phyloP scores from a whole-genome alignment of 2,888 invertebrate genomes.

The Agrotis ipsilon region DNA sequence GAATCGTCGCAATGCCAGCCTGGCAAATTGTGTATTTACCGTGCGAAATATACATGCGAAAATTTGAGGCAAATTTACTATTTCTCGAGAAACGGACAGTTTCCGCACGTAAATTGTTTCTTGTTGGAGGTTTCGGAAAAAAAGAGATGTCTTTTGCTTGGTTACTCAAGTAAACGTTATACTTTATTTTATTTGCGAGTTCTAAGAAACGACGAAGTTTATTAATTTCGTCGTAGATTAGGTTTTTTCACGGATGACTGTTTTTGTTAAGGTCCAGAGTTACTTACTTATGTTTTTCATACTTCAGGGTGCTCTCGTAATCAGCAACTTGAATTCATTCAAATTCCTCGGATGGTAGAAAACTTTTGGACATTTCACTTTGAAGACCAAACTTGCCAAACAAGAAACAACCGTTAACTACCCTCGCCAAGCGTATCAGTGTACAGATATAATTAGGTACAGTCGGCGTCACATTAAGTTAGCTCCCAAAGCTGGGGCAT shows the following conservation, averaged over 20 bases:
- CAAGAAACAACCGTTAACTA: slow-evolving; percentile 34
- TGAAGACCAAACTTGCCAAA: slow-evolving; percentile 24
- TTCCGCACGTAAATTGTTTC: slow-evolving; percentile 2
- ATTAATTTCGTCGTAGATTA: slow-evolving; percentile 15
- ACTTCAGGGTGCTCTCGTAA: neutral
- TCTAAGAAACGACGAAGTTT: slow-evolving; percentile 8
- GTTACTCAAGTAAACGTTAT: slow-evolving; percentile 2
- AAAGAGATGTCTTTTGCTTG: slow-evolving; percentile 1
- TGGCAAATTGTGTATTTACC: slow-evolving; percentile 58
- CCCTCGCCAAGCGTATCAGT: slow-evolving; percentile 24
- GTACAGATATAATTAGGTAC: slow-evolving; percentile 51
- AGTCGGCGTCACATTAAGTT: slow-evolving; percentile 61
- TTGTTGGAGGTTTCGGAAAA: slow-evolving; percentile 10
- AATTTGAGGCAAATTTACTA: slow-evolving; percentile 41
- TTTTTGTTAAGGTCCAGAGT: neutral
- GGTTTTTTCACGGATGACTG: slow-evolving; percentile 7
- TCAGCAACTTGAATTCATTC: neutral
- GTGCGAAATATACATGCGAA: slow-evolving; percentile 34
- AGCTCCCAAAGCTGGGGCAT: slow-evolving; percentile 40
- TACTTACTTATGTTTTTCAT: neutral
- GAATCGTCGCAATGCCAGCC: slow-evolving; percentile 45
- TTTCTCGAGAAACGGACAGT: slow-evolving; percentile 17
- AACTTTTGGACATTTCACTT: slow-evolving; percentile 25
- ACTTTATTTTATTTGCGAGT: slow-evolving; percentile 23
- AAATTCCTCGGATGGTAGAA: neutral